A percentile compares a stretch with the other conserved stretches of the same genome.
Conservation (phyloP, 2,888 invertebrate genomes). For the Rotaria macrura region DNA sequence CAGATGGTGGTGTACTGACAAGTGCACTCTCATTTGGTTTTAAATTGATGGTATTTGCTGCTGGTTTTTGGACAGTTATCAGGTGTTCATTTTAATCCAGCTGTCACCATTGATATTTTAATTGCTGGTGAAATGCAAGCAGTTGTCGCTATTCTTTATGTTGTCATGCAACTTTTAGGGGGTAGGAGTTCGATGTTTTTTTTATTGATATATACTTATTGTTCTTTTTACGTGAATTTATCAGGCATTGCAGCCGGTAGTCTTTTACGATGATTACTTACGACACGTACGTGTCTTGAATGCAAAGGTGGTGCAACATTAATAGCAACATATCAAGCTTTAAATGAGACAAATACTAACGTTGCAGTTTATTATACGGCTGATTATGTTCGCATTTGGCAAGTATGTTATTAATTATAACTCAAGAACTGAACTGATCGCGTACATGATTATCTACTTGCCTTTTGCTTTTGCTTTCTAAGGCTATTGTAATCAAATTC, state of each 20-base stretch:
- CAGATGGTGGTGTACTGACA: neutral
- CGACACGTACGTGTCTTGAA: neutral
- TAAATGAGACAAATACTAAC: neutral
- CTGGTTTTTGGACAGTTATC: slow-evolving; percentile 4
- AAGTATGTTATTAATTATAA: neutral
- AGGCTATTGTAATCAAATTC: slow-evolving; percentile 1
- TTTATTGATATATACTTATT: too few relatives aligned
- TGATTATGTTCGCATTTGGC: neutral
- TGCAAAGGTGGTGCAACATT: slow-evolving; percentile 8
- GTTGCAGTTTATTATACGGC: neutral
- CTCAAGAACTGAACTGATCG: too few relatives aligned
- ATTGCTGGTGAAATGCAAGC: slow-evolving; percentile 18
- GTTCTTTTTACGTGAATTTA: too few relatives aligned
- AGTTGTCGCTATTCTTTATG: neutral
- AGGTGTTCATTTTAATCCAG: slow-evolving; percentile 16
- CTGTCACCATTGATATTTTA: slow-evolving; percentile 9
- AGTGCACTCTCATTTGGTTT: neutral
- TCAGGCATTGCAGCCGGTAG: slow-evolving; percentile 10
- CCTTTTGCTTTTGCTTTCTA: neutral
- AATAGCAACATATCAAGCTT: neutral
- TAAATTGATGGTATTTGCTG: neutral
- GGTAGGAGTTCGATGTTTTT: neutral
- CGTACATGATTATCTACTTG: too few relatives aligned
- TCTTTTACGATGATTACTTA: neutral
- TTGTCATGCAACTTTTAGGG: slow-evolving; percentile 17